A percentile compares a stretch with the other conserved stretches of the same genome.
phyloP scores from a whole-genome alignment of 1,140 invertebrate species.

The Eriocheir sinensis region DNA sequence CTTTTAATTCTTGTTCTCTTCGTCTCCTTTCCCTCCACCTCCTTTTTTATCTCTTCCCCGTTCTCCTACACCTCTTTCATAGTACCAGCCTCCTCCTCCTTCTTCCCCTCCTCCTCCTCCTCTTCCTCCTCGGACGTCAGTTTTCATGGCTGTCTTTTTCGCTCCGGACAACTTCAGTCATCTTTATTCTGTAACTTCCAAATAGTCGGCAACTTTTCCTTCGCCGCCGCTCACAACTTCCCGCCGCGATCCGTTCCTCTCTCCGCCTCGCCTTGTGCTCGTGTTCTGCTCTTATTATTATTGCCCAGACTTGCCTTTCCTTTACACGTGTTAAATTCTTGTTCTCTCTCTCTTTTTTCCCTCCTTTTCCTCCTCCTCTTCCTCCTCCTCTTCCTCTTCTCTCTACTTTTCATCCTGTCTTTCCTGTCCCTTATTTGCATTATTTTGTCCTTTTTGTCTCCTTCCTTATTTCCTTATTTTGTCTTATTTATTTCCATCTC shows the following conservation, averaged over 20 bases:
- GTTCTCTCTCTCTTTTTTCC: too few species aligned
- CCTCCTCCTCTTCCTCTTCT: background rate
- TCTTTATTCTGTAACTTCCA: background rate
- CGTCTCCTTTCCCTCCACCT: too few species aligned
- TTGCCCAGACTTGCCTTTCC: too few species aligned
- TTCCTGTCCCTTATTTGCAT: too few species aligned
- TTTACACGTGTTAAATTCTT: too few species aligned
- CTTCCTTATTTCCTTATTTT: too few species aligned
- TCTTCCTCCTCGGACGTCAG: background rate
- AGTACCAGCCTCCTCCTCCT: too few species aligned
- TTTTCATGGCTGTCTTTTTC: background rate
- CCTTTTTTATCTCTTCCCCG: background rate
- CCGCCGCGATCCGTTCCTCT: background rate
- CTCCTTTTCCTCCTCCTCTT: background rate
- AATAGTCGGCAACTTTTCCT: background rate
- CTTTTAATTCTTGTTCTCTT: too few species aligned
- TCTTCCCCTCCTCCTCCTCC: background rate
- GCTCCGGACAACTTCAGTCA: background rate
- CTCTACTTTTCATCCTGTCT: background rate
- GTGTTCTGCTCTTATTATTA: too few species aligned
- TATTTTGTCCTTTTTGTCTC: too few species aligned
- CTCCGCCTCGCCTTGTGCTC: too few species aligned
- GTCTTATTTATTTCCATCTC: too few species aligned
- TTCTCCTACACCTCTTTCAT: background rate
- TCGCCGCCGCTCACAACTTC: background rate